Base-by-base conservation (phyloP, 2,797 vertebrate genomes). In the Streptopelia turtur region DNA sequence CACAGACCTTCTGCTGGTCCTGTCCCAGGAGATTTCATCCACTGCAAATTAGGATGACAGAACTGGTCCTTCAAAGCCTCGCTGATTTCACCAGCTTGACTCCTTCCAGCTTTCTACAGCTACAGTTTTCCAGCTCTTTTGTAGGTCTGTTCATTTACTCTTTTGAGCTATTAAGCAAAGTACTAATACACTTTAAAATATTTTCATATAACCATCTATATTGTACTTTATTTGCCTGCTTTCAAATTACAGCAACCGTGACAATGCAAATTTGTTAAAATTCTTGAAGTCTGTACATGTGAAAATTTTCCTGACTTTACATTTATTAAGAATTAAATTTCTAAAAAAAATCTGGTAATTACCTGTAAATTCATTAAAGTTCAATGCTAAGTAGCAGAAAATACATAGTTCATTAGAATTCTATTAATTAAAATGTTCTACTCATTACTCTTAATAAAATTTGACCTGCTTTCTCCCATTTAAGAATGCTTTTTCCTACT, bases 361-460 rank as follows among this genome's bases (percentile, higher is more conserved):
- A 82, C 52, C 25, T 64, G 63, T 66, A 79, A 71, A 93, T 91
- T 79, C 33, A 78, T 82, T 88, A 31, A 57, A 64, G 49, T 79
- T 83, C 71, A 83, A 12, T 4, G 5, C 75, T 79, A 86, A 90
- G 49, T 57, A 87, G 57, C n/a, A 60, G 53, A 80, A 90, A 93
- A 90, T 15, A 43, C 37, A 85, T 21, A 22, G 35, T 89, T 95
- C 68, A 80, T 91, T 95, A 65, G 45, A 94, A 90, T 65, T 66
- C 55, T 79, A 28, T 90, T 90, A 95, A 90, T 76, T 93, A 69
- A 96, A 78, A 52, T 81, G n/a, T 88, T 82, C 60, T 71, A 49
- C 16, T 85, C 90, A 60, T 31, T 71, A 35, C 22, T 69, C 76
- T 35, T 92, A 90, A 90, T 70, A 89, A 93, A 85, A 80, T 53